Evolutionary conservation across 1,140 invertebrate genomes (phyloP).

Genomic region (Heliothis subflexa): DNA sequence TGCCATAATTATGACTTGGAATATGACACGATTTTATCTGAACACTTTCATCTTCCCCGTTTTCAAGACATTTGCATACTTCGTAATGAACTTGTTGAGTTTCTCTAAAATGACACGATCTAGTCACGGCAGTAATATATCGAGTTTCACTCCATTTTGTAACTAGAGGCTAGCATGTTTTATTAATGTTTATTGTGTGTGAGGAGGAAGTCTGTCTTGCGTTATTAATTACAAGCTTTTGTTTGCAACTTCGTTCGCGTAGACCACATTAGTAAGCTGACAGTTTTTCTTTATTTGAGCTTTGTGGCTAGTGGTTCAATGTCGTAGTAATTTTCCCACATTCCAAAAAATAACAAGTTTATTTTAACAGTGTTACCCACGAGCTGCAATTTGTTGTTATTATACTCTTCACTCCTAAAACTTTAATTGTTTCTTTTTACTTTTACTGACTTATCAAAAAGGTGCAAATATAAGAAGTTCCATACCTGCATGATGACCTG

Average conservation of each 20-base stretch:
- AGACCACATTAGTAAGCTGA: conserved; percentile 32
- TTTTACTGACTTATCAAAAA: too few species aligned
- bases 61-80: conserved; percentile 11
- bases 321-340: conserved; percentile 10
- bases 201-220: conserved; percentile 30
- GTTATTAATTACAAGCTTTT: conserved; percentile 42
- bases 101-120: conserved; percentile 15
- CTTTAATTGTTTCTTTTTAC: too few species aligned
- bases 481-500: too few species aligned
- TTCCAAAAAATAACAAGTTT: background rate
- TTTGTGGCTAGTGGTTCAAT: conserved; percentile 26
- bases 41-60: background rate
- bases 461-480: too few species aligned
- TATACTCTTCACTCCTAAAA: background rate
- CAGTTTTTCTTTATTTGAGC: conserved; percentile 27
- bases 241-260: conserved; percentile 21
- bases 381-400: background rate
- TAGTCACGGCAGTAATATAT: conserved; percentile 36
- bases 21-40: background rate
- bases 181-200: conserved; percentile 42
- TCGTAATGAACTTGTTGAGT: conserved; percentile 10
- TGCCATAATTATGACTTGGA: background rate
- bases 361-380: background rate
- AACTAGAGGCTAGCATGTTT: conserved; percentile 25
- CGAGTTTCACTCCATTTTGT: conserved; percentile 35